Evolutionary conservation across 2,113 vertebrate genomes (phyloP), one percentile per base, ranked within the genome.

Genomic region (Fregetta grallaria): DNA sequence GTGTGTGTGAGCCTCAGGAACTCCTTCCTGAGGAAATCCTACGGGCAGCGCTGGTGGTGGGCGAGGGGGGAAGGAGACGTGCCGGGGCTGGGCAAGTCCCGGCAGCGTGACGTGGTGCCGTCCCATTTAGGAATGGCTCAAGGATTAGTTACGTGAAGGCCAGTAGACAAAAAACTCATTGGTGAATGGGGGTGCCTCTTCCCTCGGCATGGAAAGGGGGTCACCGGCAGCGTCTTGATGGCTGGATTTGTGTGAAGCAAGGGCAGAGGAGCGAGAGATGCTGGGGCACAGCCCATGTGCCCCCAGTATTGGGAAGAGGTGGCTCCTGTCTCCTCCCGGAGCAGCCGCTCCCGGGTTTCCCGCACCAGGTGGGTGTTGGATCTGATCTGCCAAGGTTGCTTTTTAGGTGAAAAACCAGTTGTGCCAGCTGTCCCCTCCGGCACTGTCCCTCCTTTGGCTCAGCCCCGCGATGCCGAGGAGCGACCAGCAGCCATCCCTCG

Each of bases 1-100:
- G 92, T 77, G 78, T 26, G 34, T 40, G 18, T 15, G 68, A 73
- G 44, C 74, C 67, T 63, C 36, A 87, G 87, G 61, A 96, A 66
- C 96, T 93, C 90, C 89, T 96, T 98, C 96, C 96, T 94, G 83
- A 96, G 95, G 96, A 97, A 96, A 91, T 95, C 93, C 94, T 90
- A 30, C 7, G 7, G 44, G 93, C 63, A 90, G 66, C 9, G 7
- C n/a, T 53, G 85, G 34, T 6, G 6, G 76, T 6, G 49, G 50
- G 30, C 2, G 5, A n/a, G 38, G 30, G 68, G 65, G 75, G 86
- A 22, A 53, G 66, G 61, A 85, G 65, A 34, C 0, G 1, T 2
- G 2, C 38, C 0, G 5, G 19, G 53, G 58, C 50, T 0, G 6
- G 45, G 73, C 4, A 1, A 58, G 67, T 70, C 50, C 70, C 1